These are phyloP conservation scores for Cyprinodon variegatus DNA, from an alignment of 2,113 vertebrate genomes.

Conservation along the genomic window DNA sequence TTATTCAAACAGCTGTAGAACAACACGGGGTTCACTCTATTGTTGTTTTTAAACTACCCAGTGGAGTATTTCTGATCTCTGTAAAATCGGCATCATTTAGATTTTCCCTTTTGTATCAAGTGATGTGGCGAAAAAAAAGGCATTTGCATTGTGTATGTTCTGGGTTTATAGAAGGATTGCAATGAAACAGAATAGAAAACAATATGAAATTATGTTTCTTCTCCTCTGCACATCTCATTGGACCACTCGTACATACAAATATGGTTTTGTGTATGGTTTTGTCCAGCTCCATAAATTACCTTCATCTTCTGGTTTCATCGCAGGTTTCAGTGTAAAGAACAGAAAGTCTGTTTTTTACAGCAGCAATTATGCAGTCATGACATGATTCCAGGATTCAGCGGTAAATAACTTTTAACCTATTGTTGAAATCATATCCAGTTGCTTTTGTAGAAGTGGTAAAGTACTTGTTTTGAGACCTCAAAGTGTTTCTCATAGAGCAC, in stretches of 20 bases:
- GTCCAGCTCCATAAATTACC: slow-evolving; percentile 51
- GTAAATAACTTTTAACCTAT: slow-evolving; percentile 31
- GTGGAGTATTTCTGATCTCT: background rate
- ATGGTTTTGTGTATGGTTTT: slow-evolving; percentile 25
- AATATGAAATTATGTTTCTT: slow-evolving; percentile 9
- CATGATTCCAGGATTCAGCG: slow-evolving; percentile 35
- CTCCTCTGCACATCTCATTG: slow-evolving; percentile 19
- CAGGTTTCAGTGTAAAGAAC: slow-evolving; percentile 57
- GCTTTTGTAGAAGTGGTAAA: background rate
- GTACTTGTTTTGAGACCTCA: background rate
- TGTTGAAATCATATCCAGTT: background rate
- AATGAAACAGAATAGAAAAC: slow-evolving; percentile 31
- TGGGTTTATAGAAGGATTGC: slow-evolving; percentile 47
- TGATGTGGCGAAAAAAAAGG: background rate
- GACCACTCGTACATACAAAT: slow-evolving; percentile 28
- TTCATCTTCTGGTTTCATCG: slow-evolving; percentile 39
- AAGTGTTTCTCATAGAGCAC: slow-evolving; percentile 13
- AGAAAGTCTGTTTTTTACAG: slow-evolving; percentile 49
- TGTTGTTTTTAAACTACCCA: slow-evolving; percentile 5
- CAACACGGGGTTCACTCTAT: slow-evolving; percentile 21
- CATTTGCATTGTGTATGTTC: background rate
- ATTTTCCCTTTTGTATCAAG: background rate
- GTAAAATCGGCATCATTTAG: background rate
- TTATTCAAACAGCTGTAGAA: slow-evolving; percentile 32
- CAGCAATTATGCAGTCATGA: slow-evolving; percentile 50